Percentiles rank a stretch among this genome's conserved stretches.
Evolutionary conservation across 2,888 invertebrate species (phyloP).

Genomic region (Rutpela maculata): DNA sequence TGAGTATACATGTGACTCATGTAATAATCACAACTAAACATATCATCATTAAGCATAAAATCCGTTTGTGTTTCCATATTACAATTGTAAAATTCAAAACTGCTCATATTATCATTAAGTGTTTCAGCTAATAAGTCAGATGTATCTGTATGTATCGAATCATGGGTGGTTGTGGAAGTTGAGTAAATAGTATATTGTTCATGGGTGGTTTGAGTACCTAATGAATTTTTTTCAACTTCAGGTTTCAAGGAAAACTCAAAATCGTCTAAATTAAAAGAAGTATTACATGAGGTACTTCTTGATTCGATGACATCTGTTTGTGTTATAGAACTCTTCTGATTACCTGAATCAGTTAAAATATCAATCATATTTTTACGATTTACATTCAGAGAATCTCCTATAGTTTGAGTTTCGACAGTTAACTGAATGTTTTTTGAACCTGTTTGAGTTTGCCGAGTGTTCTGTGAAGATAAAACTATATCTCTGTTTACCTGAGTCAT

Average conservation of each 20-base stretch:
- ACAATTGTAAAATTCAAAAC: constrained; percentile 73
- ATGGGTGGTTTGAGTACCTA: constrained; percentile 68
- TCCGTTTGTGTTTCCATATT: constrained; percentile 80
- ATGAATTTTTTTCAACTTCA: constrained; percentile 62
- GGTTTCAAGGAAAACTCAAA: constrained; percentile 56
- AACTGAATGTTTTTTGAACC: constrained; percentile 51
- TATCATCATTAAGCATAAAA: constrained; percentile 69
- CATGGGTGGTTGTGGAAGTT: constrained; percentile 62
- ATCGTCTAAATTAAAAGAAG: constrained; percentile 65
- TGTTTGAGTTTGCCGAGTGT: constrained; percentile 71
- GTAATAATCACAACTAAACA: constrained; percentile 67
- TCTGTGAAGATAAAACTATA: constrained; percentile 43
- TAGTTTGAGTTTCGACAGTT: constrained; percentile 73
- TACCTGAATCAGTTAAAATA: constrained; percentile 26
- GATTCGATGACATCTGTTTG: constrained; percentile 61
- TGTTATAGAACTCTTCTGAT: constrained; percentile 55
- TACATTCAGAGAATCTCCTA: constrained; percentile 62
- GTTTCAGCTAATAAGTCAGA: constrained; percentile 62
- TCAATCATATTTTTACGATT: constrained; percentile 44
- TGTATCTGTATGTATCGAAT: constrained; percentile 65
- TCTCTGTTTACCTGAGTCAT: constrained; percentile 58
- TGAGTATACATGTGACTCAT: constrained; percentile 71
- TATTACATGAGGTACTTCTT: constrained; percentile 68
- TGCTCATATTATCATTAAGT: constrained; percentile 58
- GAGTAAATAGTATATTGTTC: constrained; percentile 50